A percentile compares a stretch with the other conserved stretches of the same genome.
These are phyloP conservation scores for Brachypteracias leptosomus DNA, from an alignment of 2,113 vertebrate genomes.

Conservation along the genomic window DNA sequence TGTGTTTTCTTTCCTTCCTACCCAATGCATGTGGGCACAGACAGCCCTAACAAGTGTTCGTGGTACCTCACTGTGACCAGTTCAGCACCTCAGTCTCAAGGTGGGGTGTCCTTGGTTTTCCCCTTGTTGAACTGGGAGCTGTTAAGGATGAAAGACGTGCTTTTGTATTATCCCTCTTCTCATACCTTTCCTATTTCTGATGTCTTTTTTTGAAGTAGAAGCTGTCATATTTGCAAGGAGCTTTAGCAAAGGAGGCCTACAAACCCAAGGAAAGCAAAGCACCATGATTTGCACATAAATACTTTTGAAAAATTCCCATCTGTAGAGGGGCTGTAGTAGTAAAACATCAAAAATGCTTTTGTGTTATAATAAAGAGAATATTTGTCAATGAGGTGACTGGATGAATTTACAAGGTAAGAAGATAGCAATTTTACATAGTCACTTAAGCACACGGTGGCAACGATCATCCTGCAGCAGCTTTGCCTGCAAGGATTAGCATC, in stretches of 20 bases:
- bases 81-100: background rate
- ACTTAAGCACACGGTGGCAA: background rate
- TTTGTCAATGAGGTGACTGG: background rate
- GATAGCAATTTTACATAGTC: fast-evolving
- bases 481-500: background rate
- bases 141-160: background rate
- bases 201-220: background rate
- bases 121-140: background rate
- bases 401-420: background rate
- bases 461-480: background rate
- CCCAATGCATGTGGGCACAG: fast-evolving
- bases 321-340: background rate
- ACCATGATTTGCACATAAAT: background rate
- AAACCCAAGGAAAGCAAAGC: background rate
- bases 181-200: background rate
- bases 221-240: background rate
- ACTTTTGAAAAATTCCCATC: background rate
- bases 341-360: background rate
- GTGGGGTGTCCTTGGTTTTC: background rate
- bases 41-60: fast-evolving
- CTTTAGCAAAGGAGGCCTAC: background rate
- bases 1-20: background rate
- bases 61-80: fast-evolving
- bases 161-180: background rate
- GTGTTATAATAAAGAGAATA: background rate